phyloP scores from a whole-genome alignment of 2,888 invertebrate species.

The Bursaphelenchus okinawaensis region DNA sequence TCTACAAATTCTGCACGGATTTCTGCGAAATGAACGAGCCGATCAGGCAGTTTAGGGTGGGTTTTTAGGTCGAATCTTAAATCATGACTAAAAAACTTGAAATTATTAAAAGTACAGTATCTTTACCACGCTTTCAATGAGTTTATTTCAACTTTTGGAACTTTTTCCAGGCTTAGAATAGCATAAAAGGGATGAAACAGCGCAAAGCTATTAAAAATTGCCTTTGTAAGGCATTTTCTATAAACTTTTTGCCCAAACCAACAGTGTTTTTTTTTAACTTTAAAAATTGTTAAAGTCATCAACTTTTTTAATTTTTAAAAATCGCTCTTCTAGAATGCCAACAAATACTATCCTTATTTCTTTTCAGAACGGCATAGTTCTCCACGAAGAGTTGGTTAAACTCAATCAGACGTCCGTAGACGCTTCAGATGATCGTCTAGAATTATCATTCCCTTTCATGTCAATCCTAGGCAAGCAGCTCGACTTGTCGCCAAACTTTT shows the following conservation, averaged over 20 bases:
- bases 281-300: no score
- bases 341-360: not conserved
- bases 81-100: no score
- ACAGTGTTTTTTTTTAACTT: no score
- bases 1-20: conserved; percentile 45
- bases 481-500: conserved; percentile 49
- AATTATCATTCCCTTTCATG: conserved; percentile 47
- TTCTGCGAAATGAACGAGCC: conserved; percentile 52
- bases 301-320: not conserved
- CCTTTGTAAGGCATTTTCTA: no score
- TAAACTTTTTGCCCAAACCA: no score
- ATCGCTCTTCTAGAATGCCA: not conserved
- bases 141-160: no score
- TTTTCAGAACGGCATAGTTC: conserved; percentile 41
- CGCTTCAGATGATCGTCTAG: conserved; percentile 27
- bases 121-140: no score
- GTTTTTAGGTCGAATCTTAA: conserved; percentile 2
- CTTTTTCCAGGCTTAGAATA: no score
- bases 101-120: no score
- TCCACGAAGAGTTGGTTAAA: conserved; percentile 16
- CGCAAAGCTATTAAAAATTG: no score
- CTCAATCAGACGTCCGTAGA: conserved; percentile 18
- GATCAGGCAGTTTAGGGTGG: conserved; percentile 42
- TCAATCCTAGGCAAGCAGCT: conserved; percentile 42
- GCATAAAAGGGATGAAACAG: no score